Evolutionary conservation across 1,140 invertebrate species (phyloP), one percentile per base, ranked within the genome.

Genomic region (Drosophila athabasca): DNA sequence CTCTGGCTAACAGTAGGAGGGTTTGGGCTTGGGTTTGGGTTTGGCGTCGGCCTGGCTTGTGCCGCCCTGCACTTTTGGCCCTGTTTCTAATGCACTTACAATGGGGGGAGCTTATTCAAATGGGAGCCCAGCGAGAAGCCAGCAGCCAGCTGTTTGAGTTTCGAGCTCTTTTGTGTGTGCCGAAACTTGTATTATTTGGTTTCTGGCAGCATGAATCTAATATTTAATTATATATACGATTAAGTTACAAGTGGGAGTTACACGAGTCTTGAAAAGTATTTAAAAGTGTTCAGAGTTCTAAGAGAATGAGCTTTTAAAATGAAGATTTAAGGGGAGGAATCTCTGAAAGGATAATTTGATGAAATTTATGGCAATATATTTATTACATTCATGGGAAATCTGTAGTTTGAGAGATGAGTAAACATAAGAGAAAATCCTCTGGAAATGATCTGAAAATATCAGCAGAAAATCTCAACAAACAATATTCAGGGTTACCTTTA

Each of bases 31-130:
- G 70, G 69, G 17, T 19, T 17, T 19, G n/a, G 49, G 43, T 43
- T 61, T 50, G 70, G 69, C 70, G 69, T 64, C 70, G 69, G 59
- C 45, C 31, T 50, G 69, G 22, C 70, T 73, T 72, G 13, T 62
- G 73, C 51, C 51, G 45, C 6, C 31, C 35, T 39, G 35, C 52
- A 43, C 65, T 69, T 11, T 1, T 69, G 66, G 64, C 66, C 17
- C 52, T 24, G 45, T 69, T 69, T 69, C 69, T 64, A 64, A 73
- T 73, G 59, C 69, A 70, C 35, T 70, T 70, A 31, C 46, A 57
- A 73, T 55, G 22, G 31, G 11, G 3, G 11, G 3, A 48, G 26
- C 17, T 68, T 31, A 17, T 39, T 13, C 35, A 29, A 55, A 55
- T 5, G 17, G n/a, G 8, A 19, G 17, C 17, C 17, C 17, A 19